Percentiles rank a stretch among this genome's conserved stretches.
Conservation (phyloP, 2,888 invertebrate species). For the Micoletzkya japonica region DNA sequence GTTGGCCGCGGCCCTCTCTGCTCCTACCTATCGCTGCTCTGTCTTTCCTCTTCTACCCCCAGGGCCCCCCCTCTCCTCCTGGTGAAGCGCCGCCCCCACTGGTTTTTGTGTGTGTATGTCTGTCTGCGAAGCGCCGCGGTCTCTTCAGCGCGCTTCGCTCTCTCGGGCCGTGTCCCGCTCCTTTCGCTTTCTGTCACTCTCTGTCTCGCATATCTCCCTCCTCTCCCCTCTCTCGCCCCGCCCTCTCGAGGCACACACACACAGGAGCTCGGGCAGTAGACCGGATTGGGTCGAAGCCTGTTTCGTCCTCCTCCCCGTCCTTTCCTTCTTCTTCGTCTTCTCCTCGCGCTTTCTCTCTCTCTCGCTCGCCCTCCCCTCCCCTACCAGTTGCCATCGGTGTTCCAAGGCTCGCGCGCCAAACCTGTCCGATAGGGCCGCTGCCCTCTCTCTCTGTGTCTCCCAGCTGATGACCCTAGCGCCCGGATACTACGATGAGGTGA, state of each 20-base stretch:
- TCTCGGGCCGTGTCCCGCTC: constrained; percentile 7
- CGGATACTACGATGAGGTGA: no score
- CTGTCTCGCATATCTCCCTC: constrained; percentile 13
- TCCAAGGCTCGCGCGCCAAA: neutral
- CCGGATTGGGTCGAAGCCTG: neutral
- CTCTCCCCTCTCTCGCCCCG: constrained; percentile 6
- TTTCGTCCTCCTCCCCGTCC: neutral
- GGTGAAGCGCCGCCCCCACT: no score
- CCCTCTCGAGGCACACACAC: neutral
- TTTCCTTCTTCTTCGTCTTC: no score
- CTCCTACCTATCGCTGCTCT: constrained; percentile 13
- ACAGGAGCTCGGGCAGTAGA: neutral
- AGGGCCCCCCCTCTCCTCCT: neutral
- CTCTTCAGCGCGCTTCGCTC: neutral
- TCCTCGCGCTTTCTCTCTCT: no score
- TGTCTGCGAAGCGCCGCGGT: neutral
- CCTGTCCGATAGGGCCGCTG: constrained; percentile 5
- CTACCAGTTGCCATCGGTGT: constrained; percentile 9
- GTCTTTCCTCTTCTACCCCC: constrained; percentile 4
- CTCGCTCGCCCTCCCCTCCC: no score
- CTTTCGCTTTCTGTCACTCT: constrained; percentile 3
- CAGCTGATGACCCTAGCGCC: no score
- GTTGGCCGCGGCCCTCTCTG: constrained; percentile 9
- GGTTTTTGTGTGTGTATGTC: no score
- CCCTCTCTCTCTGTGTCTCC: neutral